A percentile compares a stretch with the other conserved stretches of the same genome.
These are phyloP conservation scores for Loripinus fragilis DNA, from an alignment of 2,888 invertebrate species.

Conservation along the genomic window DNA sequence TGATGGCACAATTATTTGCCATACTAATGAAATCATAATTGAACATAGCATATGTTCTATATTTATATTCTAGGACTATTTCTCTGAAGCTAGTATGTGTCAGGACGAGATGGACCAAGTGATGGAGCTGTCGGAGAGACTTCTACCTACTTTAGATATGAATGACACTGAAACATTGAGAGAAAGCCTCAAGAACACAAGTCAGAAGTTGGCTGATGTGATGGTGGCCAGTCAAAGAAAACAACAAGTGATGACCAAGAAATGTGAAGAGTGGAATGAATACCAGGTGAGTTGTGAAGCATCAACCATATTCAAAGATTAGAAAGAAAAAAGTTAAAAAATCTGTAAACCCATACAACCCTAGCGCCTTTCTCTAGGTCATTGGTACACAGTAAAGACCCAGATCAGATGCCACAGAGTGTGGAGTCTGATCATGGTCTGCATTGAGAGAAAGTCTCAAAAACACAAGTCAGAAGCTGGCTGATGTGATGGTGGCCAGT, in stretches of 20 bases:
- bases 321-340: too few relatives aligned
- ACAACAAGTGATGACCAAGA: conserved; percentile 90
- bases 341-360: too few relatives aligned
- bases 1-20: too few relatives aligned
- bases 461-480: conserved; percentile 88
- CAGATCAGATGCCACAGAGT: too few relatives aligned
- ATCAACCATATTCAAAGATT: too few relatives aligned
- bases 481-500: conserved; percentile 92
- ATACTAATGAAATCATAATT: too few relatives aligned
- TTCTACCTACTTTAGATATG: conserved; percentile 77
- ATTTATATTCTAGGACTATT: conserved; percentile 76
- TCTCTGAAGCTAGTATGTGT: conserved; percentile 79
- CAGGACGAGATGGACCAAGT: conserved; percentile 81
- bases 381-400: too few relatives aligned
- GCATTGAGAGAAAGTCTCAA: conserved; percentile 78
- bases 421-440: too few relatives aligned
- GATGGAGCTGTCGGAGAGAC: conserved; percentile 76
- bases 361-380: too few relatives aligned
- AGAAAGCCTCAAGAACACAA: conserved; percentile 85
- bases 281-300: conserved; percentile 86
- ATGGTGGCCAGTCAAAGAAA: conserved; percentile 92
- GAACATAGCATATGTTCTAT: too few relatives aligned
- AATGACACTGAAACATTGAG: conserved; percentile 80
- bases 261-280: conserved; percentile 93
- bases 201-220: conserved; percentile 89